Conservation (phyloP, 2,797 vertebrate genomes). For the Halcyon chelicuti region DNA sequence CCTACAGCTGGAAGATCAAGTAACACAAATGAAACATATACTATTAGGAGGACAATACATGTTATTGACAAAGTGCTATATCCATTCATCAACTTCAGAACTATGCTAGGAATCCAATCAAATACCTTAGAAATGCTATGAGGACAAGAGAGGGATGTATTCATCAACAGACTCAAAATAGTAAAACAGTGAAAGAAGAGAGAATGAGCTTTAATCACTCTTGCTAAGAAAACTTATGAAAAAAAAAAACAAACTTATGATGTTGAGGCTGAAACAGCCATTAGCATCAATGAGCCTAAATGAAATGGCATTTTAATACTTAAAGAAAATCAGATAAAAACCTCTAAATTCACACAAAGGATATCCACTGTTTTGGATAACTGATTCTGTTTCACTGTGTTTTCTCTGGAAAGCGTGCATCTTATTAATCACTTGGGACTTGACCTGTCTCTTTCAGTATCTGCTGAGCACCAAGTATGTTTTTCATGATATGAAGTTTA, state of each 20-base stretch:
- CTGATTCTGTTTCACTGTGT: rapidly evolving
- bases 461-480: not conserved
- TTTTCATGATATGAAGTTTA: not conserved
- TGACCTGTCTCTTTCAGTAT: not conserved
- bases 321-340: not conserved
- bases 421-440: not conserved
- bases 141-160: not conserved
- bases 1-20: not conserved
- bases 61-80: not conserved
- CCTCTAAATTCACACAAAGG: not conserved
- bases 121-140: not conserved
- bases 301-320: not conserved
- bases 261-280: not conserved
- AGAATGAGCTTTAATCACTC: not conserved
- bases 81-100: not conserved
- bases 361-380: not conserved
- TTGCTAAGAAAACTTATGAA: not conserved
- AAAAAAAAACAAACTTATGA: too few species aligned
- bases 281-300: not conserved
- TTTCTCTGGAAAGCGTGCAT: not conserved
- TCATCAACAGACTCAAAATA: not conserved
- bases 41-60: not conserved
- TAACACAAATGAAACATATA: not conserved
- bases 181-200: not conserved
- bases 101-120: not conserved